These are phyloP conservation scores for Apus apus DNA, from an alignment of 2,113 vertebrate species.

Conservation along the genomic window DNA sequence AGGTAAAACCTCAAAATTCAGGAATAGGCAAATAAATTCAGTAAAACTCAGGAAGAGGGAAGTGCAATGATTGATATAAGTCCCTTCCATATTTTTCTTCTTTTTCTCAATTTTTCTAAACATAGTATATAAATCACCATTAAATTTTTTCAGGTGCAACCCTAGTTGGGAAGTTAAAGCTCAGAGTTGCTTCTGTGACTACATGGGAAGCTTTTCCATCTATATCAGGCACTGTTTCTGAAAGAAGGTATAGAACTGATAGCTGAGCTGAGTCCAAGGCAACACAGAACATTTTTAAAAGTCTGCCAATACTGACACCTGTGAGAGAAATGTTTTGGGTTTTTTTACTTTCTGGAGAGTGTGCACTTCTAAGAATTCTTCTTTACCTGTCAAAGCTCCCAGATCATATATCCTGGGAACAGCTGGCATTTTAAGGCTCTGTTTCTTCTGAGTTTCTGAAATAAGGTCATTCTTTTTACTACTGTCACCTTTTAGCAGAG, in stretches of 20 bases:
- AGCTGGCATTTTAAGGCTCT: not conserved
- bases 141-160: no score
- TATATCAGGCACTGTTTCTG: not conserved
- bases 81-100: no score
- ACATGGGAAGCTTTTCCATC: not conserved
- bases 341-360: not conserved
- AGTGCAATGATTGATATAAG: not conserved
- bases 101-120: no score
- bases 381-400: not conserved
- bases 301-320: not conserved
- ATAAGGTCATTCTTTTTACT: slow-evolving; percentile 26
- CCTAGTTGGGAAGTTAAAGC: not conserved
- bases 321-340: not conserved
- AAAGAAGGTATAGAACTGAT: not conserved
- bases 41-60: not conserved
- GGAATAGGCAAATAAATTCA: no score
- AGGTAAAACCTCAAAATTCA: no score
- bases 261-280: not conserved
- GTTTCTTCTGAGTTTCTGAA: not conserved
- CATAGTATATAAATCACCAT: not conserved
- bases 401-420: not conserved
- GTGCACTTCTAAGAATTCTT: not conserved
- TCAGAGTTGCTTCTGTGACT: not conserved
- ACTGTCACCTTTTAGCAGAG: not conserved
- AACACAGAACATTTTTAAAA: not conserved